A percentile compares a stretch with the other conserved stretches of the same genome.
These are phyloP conservation scores for Pipistrellus nathusii DNA, from an alignment of 2,797 vertebrate species.

Conservation along the genomic window DNA sequence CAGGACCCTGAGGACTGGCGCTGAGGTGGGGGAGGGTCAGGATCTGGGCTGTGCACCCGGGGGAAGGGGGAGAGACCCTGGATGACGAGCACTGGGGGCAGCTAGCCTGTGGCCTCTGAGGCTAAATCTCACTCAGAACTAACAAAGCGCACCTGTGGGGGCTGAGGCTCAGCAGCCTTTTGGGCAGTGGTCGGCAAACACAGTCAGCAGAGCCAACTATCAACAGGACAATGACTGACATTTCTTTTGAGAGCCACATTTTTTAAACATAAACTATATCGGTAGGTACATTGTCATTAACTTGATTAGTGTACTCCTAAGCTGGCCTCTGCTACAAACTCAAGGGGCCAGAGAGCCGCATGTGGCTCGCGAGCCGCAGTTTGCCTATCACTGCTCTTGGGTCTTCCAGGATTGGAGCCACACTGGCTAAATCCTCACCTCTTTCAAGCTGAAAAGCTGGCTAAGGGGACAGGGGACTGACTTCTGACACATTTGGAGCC, in stretches of 20 bases:
- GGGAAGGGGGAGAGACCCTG: not conserved
- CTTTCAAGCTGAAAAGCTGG: not conserved
- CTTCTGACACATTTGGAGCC: not conserved
- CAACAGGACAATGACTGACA: too few relatives aligned
- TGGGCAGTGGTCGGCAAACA: too few relatives aligned
- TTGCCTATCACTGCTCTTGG: not conserved
- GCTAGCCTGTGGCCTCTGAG: not conserved
- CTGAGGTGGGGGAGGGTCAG: not conserved
- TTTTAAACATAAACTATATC: too few relatives aligned
- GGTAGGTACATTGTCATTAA: too few relatives aligned
- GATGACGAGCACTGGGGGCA: not conserved
- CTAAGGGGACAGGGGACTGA: not conserved
- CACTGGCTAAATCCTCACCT: not conserved
- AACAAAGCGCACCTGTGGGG: not conserved
- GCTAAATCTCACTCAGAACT: not conserved
- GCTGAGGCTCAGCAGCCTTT: not conserved
- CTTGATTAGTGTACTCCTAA: too few relatives aligned
- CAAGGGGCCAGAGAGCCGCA: too few relatives aligned
- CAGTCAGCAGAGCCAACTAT: too few relatives aligned
- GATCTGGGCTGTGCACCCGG: not conserved
- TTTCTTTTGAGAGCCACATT: too few relatives aligned
- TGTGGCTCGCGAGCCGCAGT: too few relatives aligned
- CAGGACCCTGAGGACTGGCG: slow-evolving; percentile 39
- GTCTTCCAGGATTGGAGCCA: not conserved
- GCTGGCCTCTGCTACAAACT: too few relatives aligned